Percentiles rank a stretch among this genome's conserved stretches.
These are phyloP conservation scores for Lutjanus argentimaculatus DNA, from an alignment of 2,797 vertebrate species.

Conservation along the genomic window DNA sequence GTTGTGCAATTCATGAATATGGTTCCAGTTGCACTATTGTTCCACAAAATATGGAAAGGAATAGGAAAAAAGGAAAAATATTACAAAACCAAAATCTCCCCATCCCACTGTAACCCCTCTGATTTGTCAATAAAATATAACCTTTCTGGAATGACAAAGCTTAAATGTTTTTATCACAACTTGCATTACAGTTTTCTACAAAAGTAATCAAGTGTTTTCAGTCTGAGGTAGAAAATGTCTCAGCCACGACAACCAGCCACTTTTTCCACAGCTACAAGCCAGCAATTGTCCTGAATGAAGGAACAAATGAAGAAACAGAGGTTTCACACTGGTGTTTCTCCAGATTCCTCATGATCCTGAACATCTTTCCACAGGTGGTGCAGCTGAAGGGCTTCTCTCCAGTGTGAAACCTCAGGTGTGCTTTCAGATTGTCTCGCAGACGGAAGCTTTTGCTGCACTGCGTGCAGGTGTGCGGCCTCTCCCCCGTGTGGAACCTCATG, in stretches of 20 bases:
- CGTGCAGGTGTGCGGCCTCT: conserved; percentile 80
- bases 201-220: conserved; percentile 14
- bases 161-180: not conserved
- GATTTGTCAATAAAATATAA: not conserved
- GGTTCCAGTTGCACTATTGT: not conserved
- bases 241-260: not conserved
- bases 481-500: conserved; percentile 83
- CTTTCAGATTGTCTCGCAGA: conserved; percentile 82
- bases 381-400: conserved; percentile 85
- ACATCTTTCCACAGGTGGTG: conserved; percentile 76
- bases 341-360: conserved; percentile 82
- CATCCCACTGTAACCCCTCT: not conserved
- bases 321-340: conserved; percentile 77
- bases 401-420: conserved; percentile 82
- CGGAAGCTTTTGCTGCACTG: conserved; percentile 84
- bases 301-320: conserved; percentile 40
- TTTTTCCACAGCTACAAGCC: conserved; percentile 56
- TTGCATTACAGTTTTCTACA: not conserved
- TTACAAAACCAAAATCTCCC: not conserved
- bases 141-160: conserved; percentile 4
- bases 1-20: not conserved
- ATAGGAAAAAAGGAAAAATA: not conserved
- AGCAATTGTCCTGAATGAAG: conserved; percentile 76
- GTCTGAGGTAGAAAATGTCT: conserved; percentile 68
- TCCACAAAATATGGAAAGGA: conserved; percentile 9